Evolutionary conservation across 2,113 vertebrate genomes (phyloP).

Genomic region (Phaetusa simplex): DNA sequence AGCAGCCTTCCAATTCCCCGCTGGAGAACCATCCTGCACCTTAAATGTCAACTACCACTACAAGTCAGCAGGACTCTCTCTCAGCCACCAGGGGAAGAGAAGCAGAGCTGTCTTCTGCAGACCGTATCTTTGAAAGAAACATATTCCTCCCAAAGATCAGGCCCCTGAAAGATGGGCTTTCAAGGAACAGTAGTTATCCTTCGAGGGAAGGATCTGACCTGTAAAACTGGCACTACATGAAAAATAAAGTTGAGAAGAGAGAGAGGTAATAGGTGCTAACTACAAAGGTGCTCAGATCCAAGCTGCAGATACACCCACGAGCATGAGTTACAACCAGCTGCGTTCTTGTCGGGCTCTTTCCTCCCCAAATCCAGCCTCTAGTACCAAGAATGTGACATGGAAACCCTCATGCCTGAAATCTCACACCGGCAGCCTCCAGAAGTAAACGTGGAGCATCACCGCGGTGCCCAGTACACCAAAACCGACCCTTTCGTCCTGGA

Average conservation of each 20-base stretch:
- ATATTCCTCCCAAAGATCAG: background rate
- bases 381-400: rapidly evolving
- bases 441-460: rapidly evolving
- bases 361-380: background rate
- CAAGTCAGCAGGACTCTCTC: background rate
- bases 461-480: rapidly evolving
- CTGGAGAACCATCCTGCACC: background rate
- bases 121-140: background rate
- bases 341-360: rapidly evolving
- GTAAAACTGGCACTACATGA: too few species aligned
- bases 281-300: background rate
- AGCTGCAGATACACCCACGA: background rate
- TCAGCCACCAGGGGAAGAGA: background rate
- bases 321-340: background rate
- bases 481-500: rapidly evolving
- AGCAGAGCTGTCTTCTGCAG: rapidly evolving
- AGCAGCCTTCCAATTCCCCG: background rate
- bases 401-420: rapidly evolving
- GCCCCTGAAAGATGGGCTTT: background rate
- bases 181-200: background rate
- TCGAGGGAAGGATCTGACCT: background rate
- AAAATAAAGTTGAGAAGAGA: background rate
- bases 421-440: background rate
- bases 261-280: background rate
- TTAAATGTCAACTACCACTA: background rate